phyloP scores from a whole-genome alignment of 2,888 invertebrate genomes.

The Notocelia uddmanniana region DNA sequence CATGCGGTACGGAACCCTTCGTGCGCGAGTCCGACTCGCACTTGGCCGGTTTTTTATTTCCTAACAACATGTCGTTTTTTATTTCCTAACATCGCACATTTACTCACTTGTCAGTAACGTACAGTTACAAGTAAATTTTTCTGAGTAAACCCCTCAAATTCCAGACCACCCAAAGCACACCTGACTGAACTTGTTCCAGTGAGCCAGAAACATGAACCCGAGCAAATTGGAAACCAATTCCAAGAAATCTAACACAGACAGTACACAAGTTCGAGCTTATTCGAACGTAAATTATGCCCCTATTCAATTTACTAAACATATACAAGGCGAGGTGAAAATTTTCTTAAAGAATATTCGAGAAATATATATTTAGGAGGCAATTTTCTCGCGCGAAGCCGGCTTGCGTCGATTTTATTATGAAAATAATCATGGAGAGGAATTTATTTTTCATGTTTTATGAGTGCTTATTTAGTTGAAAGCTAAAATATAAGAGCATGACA shows the following conservation, averaged over 20 bases:
- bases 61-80: too few species aligned
- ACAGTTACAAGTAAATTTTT: too few species aligned
- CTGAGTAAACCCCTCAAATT: neutral
- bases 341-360: conserved; percentile 34
- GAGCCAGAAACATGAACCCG: neutral
- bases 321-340: conserved; percentile 33
- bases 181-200: conserved; percentile 8
- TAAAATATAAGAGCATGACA: neutral
- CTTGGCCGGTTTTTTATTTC: too few species aligned
- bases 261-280: conserved; percentile 2
- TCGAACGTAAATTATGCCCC: conserved; percentile 34
- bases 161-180: neutral
- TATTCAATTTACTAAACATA: conserved; percentile 38
- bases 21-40: too few species aligned
- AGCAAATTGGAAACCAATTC: conserved; percentile 17
- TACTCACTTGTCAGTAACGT: too few species aligned
- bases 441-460: conserved; percentile 31
- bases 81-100: too few species aligned
- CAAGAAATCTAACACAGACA: conserved; percentile 15
- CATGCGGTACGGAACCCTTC: too few species aligned
- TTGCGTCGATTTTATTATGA: conserved; percentile 42
- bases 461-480: conserved; percentile 15
- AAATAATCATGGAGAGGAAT: conserved; percentile 40
- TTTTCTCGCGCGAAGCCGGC: conserved; percentile 40
- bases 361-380: conserved; percentile 44